Evolutionary conservation across 2,797 vertebrate genomes (phyloP), one percentile per base, ranked within the genome.

Genomic region (Pachyuromys duprasi): DNA sequence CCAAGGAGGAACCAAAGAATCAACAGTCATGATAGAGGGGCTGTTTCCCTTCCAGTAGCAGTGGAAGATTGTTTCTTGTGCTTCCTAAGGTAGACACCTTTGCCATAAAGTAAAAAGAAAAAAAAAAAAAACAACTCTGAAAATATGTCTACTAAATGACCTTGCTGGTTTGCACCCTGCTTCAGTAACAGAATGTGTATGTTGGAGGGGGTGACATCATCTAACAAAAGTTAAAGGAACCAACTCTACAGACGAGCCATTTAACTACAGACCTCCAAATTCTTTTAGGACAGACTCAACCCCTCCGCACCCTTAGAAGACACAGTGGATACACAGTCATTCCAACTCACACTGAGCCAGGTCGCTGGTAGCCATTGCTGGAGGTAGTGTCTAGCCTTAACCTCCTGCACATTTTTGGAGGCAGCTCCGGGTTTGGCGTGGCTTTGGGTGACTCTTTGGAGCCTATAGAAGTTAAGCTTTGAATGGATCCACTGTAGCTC

Each of bases 301-400:
- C 18, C 75, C 42, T 39, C 17, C 24, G 36, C 18, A 17, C 7
- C 13, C 2, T 69, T 8, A 8, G 31, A 22, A 90, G 65, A 84
- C n/a, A 31, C 9, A 67, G 31, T 15, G 62, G 62, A 95, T 0
- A 18, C 55, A 65, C 53, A 67, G 24, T 13, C 45, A 42, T 94
- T 67, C 62, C 72, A 92, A 98, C 99, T 99, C 99, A 99, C 99
- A 99, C 96, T 81, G 99, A 99, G 96, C 99, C 99, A 0, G 99
- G 99, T 95, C 98, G 99, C 98, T 99, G 99, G 98, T 99, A 99
- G 86, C 99, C 99, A 26, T 99, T 99, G 98, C 98, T 99, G 57
- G 99, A 98, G 2, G 99, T 96, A 0, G 98, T 98, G 93, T 99
- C 99, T 86, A 98, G 96, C 95, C 98, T 99, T 93, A 98, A 97